Evolutionary conservation across 2,797 vertebrate species (phyloP).

Genomic region (Gymnothorax reevesii): DNA sequence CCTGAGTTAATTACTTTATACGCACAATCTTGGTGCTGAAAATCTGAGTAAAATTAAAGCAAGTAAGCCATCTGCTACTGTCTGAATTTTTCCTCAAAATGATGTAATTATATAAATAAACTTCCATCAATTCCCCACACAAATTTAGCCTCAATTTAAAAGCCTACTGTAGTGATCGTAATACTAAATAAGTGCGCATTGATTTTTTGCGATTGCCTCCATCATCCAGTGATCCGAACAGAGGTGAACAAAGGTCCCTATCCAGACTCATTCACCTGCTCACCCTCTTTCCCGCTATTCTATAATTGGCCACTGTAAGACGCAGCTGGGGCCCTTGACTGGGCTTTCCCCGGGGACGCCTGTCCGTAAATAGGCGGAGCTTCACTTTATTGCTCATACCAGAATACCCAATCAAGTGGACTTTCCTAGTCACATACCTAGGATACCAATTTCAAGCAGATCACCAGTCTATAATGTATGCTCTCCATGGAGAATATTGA

Average conservation of each 20-base stretch:
- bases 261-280: slow-evolving; percentile 71
- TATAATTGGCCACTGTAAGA: slow-evolving; percentile 68
- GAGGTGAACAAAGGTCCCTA: slow-evolving; percentile 69
- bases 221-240: slow-evolving; percentile 61
- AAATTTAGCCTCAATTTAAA: neutral
- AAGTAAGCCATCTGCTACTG: neutral
- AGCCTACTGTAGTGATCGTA: neutral
- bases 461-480: neutral
- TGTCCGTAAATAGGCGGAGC: slow-evolving; percentile 48
- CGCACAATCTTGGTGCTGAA: neutral
- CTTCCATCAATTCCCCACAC: neutral
- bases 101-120: neutral
- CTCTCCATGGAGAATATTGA: neutral
- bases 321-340: slow-evolving; percentile 68
- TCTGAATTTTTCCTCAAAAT: neutral
- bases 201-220: slow-evolving; percentile 67
- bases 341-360: slow-evolving; percentile 51
- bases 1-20: neutral
- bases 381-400: slow-evolving; percentile 57
- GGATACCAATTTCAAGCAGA: neutral
- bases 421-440: neutral
- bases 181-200: slow-evolving; percentile 56
- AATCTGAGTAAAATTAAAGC: neutral
- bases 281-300: slow-evolving; percentile 58
- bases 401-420: slow-evolving; percentile 41